Base-by-base conservation (phyloP, 2,888 invertebrate genomes). In the Eilema sororculum region DNA sequence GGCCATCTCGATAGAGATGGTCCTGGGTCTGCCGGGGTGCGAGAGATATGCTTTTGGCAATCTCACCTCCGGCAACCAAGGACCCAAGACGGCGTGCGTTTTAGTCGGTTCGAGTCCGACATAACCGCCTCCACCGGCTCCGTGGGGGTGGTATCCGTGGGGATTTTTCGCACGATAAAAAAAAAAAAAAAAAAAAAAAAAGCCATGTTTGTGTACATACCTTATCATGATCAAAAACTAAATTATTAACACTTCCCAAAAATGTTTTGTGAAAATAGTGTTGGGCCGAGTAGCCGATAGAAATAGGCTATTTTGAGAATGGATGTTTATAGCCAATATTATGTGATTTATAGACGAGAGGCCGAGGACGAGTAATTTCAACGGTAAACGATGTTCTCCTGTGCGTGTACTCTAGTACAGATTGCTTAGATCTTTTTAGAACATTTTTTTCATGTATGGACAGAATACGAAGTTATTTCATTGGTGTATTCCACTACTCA, bases 271-370 rank as follows among this genome's bases (percentile, higher is more conserved):
- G 57, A 24, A 64, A 57, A 69, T 41, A 65, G 60, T 65, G 22
- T 63, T 37, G 63, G 60, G 30, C 58, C 41, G 57, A 68, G 58
- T 58, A 72, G 58, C 46, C 65, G 59, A 65, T 52, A 73, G 69
- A 70, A 77, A 80, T 71, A 74, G 78, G 77, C 73, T 68, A 80
- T 80, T 77, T 76, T 75, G 76, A 75, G 67, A 72, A 80, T 73
- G 64, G 65, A 77, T 78, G 81, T 80, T 81, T 82, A 81, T 82
- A 70, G 81, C 67, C 81, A 73, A 79, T 80, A 68, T 61, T 67
- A 62, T 67, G 72, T 78, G 81, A 81, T 82, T 81, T 82, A 82
- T 77, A 66, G 74, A 52, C 65, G 41, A 73, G 73, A 64, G 72
- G 69, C 52, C 68, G 24, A 63, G n/a, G n/a, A n/a, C n/a, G n/a